phyloP scores from a whole-genome alignment of 2,888 invertebrate genomes.

The Clanis bilineata region DNA sequence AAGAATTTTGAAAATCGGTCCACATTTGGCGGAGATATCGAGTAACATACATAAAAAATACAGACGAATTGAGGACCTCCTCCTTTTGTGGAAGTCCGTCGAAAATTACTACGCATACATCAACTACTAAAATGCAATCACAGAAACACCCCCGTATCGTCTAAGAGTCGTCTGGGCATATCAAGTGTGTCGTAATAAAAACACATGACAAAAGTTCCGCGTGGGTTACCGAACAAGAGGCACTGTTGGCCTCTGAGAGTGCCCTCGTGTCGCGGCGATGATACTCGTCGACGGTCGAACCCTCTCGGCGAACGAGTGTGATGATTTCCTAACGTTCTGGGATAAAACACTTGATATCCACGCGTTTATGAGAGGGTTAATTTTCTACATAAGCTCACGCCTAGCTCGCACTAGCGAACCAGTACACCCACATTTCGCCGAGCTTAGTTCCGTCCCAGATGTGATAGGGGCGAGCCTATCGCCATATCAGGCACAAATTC shows the following conservation, averaged over 20 bases:
- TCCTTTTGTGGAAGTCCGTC: too few relatives aligned
- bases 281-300: constrained; percentile 48
- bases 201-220: background rate
- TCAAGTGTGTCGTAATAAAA: background rate
- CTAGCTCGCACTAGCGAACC: too few relatives aligned
- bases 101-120: too few relatives aligned
- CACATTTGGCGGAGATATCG: too few relatives aligned
- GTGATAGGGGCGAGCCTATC: too few relatives aligned
- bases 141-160: background rate
- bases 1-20: too few relatives aligned
- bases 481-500: too few relatives aligned
- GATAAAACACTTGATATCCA: constrained; percentile 31
- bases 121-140: background rate
- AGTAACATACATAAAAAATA: too few relatives aligned
- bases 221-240: background rate
- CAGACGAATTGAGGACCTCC: too few relatives aligned
- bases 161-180: background rate
- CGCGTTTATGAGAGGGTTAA: background rate
- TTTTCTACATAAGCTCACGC: background rate
- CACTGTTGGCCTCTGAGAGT: constrained; percentile 25
- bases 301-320: constrained; percentile 40
- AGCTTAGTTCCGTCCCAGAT: too few relatives aligned
- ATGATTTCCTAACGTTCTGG: constrained; percentile 38
- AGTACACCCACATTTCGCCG: too few relatives aligned
- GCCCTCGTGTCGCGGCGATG: constrained; percentile 39